A percentile compares a stretch with the other conserved stretches of the same genome.
Conservation (phyloP, 35 echinoderm and acorn worm species). For the Apostichopus japonicus region DNA sequence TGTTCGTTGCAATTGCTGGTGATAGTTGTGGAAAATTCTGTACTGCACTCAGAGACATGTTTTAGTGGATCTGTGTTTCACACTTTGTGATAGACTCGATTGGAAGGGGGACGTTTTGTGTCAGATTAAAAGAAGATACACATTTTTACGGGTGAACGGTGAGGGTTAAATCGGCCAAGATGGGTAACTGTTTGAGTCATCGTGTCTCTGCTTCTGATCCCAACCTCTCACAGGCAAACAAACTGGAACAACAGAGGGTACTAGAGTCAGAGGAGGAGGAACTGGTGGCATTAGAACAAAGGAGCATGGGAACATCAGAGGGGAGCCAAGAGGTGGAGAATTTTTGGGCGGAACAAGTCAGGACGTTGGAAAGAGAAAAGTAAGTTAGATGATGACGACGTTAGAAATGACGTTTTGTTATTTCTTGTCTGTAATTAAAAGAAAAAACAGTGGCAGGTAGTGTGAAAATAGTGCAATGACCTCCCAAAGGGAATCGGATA, state of each 20-base stretch:
- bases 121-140: too few species aligned
- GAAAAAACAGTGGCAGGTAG: neutral
- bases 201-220: slow-evolving; percentile 32
- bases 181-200: slow-evolving; percentile 47
- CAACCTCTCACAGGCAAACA: slow-evolving; percentile 35
- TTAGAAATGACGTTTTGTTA: neutral
- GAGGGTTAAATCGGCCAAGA: neutral
- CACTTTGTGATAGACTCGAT: too few species aligned
- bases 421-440: neutral
- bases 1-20: too few species aligned
- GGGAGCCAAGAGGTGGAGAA: slow-evolving; percentile 68
- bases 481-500: too few species aligned
- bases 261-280: slow-evolving; percentile 32
- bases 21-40: too few species aligned
- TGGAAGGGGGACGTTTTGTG: too few species aligned
- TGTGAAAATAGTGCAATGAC: too few species aligned
- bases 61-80: too few species aligned
- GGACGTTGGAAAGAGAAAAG: slow-evolving; percentile 88
- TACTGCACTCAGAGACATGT: too few species aligned
- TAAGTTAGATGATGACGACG: slow-evolving; percentile 46
- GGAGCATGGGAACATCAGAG: slow-evolving; percentile 19
- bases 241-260: slow-evolving; percentile 26
- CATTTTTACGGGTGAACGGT: too few species aligned
- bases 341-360: slow-evolving; percentile 72
- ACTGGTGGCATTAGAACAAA: neutral